Evolutionary conservation across 2,113 vertebrate species (phyloP).

Genomic region (Callorhinus ursinus): DNA sequence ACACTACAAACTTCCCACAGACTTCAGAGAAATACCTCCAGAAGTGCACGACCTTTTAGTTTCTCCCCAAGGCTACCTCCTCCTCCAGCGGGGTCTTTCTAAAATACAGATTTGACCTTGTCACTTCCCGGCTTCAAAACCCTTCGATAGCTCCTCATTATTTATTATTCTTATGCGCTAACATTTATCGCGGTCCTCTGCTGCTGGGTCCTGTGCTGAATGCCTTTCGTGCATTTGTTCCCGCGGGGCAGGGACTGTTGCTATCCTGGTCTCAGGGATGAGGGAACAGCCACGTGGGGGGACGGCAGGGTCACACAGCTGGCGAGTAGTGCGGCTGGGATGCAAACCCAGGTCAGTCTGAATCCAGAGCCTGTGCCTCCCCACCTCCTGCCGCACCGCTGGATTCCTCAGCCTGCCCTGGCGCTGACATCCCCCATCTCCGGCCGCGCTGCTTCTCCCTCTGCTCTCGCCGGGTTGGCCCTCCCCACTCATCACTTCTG

Average conservation of each 20-base stretch:
- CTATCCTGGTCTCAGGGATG: neutral
- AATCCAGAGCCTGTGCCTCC: neutral
- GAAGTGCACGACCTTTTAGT: constrained; percentile 68
- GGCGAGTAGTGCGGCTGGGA: neutral
- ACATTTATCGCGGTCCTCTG: constrained; percentile 34
- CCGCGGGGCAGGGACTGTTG: neutral
- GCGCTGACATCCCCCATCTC: neutral
- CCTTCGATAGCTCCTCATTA: constrained; percentile 38
- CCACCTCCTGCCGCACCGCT: neutral
- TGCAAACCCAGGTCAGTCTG: neutral
- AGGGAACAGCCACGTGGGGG: neutral
- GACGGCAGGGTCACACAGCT: neutral
- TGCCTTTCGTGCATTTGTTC: constrained; percentile 18
- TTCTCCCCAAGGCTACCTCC: constrained; percentile 73
- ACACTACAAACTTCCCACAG: constrained; percentile 83
- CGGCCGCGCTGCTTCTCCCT: rapidly evolving
- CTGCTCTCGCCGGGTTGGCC: neutral
- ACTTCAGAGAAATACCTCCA: constrained; percentile 82
- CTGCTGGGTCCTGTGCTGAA: neutral
- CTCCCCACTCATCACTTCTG: neutral
- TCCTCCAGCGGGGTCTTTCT: constrained; percentile 61
- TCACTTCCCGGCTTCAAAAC: constrained; percentile 65
- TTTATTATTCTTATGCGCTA: constrained; percentile 72
- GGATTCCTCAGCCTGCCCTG: neutral
- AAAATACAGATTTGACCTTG: constrained; percentile 77